Base-by-base conservation (phyloP, 2,888 invertebrate species). In the Erebia palarica region DNA sequence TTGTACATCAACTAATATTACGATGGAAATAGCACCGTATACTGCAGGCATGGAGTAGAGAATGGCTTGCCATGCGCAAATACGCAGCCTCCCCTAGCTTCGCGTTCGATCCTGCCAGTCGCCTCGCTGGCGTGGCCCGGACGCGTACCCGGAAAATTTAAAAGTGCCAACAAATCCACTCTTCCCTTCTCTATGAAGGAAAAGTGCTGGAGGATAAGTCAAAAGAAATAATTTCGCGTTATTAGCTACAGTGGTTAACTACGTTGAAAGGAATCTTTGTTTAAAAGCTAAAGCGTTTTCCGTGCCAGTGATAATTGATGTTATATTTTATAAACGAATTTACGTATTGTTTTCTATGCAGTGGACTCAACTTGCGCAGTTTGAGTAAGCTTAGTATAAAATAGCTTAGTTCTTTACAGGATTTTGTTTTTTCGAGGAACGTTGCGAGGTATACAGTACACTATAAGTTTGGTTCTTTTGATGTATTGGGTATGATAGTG, bases 81-180 rank as follows among this genome's bases (percentile, higher is more conserved):
- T 86, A 91, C 90, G 89, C 92, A 92, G 91, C 90, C 92, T 93
- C 91, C 92, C 92, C 92, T 83, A 84, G 89, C 90, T 89, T 86
- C 84, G 85, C 87, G 90, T 88, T 93, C 92, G 92, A 92, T 92
- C 90, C 91, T 86, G 86, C 85, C 92, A 92, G 92, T 92, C 90
- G 91, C 89, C 87, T 87, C 85, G 88, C 87, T 88, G 91, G 90
- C 91, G 88, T 84, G 84, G 89, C 85, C 86, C 90, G 89, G 89
- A 84, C 90, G 81, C 84, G 88, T 87, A 80, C 86, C 86, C 84
- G 83, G 82, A 81, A 82, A 80, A 80, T 79, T 79, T 76, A 77
- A 80, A 80, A 81, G 82, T 81, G 79, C 82, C 83, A 84, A 84
- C 81, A 83, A 83, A 82, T 83, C 88, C 87, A 92, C 91, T 83